Evolutionary conservation across 2,113 vertebrate genomes (phyloP), one percentile per base, ranked within the genome.

Genomic region (Dicaeum eximium): DNA sequence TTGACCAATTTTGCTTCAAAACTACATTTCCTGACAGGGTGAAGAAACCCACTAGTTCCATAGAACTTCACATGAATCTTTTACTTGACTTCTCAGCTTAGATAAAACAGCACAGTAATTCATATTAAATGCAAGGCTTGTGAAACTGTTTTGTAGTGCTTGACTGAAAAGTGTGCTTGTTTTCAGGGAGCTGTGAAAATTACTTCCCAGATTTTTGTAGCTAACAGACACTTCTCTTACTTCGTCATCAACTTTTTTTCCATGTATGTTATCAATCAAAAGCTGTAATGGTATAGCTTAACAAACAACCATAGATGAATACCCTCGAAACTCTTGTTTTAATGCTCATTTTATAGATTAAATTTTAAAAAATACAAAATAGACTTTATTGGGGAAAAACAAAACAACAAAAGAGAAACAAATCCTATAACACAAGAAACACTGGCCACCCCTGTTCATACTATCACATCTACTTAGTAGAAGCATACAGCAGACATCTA

Each of bases 1-100:
- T 90, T 61, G 51, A 91, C 47, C 25, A 74, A 15, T 73, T 91
- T 82, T 57, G 40, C 48, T 77, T 90, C 66, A 88, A 78, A 91
- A 87, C 53, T 69, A 31, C 77, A 57, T 83, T 90, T 57, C 30
- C 79, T 92, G 84, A 61, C 78, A 80, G 74, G 38, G 45, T 40
- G 61, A 92, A 90, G 53, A 92, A 91, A 88, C 48, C 79, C 78
- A 82, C 80, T 44, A 45, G 42, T 94, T 82, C 74, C 48, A 88
- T 85, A 91, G 94, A 93, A 64, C 8, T 71, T 78, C 74, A 15
- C 66, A 86, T 80, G 73, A 91, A 85, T 89, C n/a, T 92, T 95
- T 91, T 61, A 81, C 83, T 93, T 74, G 54, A 92, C 66, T 90
- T 86, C 82, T 92, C 86, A 73, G 15, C 60, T 90, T 82, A 78